Conservation (phyloP, 2,113 vertebrate genomes). For the Oryzias celebensis region DNA sequence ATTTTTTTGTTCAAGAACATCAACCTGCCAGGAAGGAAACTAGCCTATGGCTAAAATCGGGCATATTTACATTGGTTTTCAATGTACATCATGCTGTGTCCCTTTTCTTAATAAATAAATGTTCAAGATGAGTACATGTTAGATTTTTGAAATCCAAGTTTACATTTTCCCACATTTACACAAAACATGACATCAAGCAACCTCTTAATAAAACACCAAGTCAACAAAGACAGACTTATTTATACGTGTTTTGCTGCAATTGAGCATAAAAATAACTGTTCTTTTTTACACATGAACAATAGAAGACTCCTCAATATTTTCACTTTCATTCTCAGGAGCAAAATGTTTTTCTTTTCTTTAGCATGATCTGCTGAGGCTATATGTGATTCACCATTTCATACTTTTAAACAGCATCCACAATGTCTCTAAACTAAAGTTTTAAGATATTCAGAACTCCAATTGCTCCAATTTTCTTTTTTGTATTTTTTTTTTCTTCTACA, state of each 20-base stretch:
- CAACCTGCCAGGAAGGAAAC: too few relatives aligned
- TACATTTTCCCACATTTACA: too few relatives aligned
- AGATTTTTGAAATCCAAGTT: too few relatives aligned
- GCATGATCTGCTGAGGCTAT: background rate
- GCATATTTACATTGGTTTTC: too few relatives aligned
- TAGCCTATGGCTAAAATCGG: too few relatives aligned
- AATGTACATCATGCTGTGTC: too few relatives aligned
- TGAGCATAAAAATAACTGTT: background rate
- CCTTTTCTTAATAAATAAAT: too few relatives aligned
- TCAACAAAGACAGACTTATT: background rate
- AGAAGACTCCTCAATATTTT: background rate
- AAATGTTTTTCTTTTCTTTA: background rate
- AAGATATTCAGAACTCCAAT: too few relatives aligned
- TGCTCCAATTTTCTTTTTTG: too few relatives aligned
- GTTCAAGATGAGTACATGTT: too few relatives aligned
- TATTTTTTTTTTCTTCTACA: too few relatives aligned
- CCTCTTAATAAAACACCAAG: conserved; percentile 18
- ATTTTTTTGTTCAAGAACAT: too few relatives aligned
- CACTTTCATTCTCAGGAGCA: background rate
- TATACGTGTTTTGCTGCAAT: background rate
- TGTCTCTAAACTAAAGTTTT: conserved; percentile 13
- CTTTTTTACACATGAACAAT: conserved; percentile 1
- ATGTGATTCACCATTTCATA: background rate
- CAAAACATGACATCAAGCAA: background rate
- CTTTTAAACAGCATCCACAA: background rate